A percentile compares a stretch with the other conserved stretches of the same genome.
Conservation (phyloP, 2,888 invertebrate genomes). For the Patella ulyssiponensis region DNA sequence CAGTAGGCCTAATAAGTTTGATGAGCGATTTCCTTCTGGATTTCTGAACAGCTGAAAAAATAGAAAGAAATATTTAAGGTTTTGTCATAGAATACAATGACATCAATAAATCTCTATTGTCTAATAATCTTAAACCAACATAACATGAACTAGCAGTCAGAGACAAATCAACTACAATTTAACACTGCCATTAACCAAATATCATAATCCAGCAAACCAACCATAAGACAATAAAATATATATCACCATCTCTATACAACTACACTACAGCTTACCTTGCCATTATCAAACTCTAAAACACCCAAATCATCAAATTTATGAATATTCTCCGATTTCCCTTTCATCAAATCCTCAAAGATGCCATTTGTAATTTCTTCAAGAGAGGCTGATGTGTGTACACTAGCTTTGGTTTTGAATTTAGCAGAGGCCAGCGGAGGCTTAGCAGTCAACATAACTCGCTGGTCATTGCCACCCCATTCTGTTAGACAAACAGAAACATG, state of each 20-base stretch:
- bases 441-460: constrained; percentile 32
- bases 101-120: constrained; percentile 4
- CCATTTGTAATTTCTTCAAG: constrained; percentile 63
- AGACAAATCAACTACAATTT: constrained; percentile 6
- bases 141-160: neutral
- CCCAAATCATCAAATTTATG: constrained; percentile 69
- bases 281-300: constrained; percentile 61
- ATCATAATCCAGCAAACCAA: constrained; percentile 8
- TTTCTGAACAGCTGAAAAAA: constrained; percentile 45
- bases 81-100: too few species aligned
- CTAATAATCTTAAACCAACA: neutral
- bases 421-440: constrained; percentile 44
- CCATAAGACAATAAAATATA: too few species aligned
- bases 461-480: constrained; percentile 30
- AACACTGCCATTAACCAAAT: constrained; percentile 14
- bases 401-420: constrained; percentile 40
- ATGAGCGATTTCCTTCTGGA: constrained; percentile 53
- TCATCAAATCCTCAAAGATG: constrained; percentile 65
- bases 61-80: constrained; percentile 7
- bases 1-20: constrained; percentile 60
- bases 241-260: too few species aligned
- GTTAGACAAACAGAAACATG: constrained; percentile 40
- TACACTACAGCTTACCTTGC: constrained; percentile 51
- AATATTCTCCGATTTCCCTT: constrained; percentile 57
- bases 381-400: constrained; percentile 39